A percentile compares a stretch with the other conserved stretches of the same genome.
These are phyloP conservation scores for Podotricha telesiphe DNA, from an alignment of 2,888 invertebrate species.

Conservation along the genomic window DNA sequence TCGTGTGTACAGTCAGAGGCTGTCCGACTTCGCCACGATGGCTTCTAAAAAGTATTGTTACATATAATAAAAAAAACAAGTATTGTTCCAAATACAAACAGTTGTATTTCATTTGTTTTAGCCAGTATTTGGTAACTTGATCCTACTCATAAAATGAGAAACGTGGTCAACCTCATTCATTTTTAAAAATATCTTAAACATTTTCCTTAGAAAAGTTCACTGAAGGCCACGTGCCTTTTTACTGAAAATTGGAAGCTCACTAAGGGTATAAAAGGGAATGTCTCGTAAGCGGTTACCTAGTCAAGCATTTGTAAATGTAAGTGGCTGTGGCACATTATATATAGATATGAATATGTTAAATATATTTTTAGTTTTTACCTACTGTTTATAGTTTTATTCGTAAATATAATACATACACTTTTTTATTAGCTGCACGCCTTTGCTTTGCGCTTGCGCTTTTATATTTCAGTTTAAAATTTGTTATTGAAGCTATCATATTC, in stretches of 20 bases:
- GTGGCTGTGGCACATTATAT: not conserved
- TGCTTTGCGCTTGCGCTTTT: too few relatives aligned
- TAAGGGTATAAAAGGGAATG: conserved; percentile 19
- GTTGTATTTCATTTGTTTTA: not conserved
- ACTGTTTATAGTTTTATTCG: too few relatives aligned
- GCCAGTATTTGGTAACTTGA: not conserved
- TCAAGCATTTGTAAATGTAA: not conserved
- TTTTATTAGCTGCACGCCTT: too few relatives aligned
- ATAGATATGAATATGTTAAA: not conserved
- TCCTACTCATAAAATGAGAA: not conserved
- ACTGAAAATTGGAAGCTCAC: conserved; percentile 18
- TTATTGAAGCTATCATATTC: too few relatives aligned
- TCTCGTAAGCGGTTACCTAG: conserved; percentile 6
- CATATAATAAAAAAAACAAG: too few relatives aligned
- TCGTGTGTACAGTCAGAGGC: too few relatives aligned
- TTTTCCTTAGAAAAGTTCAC: conserved; percentile 9
- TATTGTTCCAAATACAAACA: not conserved
- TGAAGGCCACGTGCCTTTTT: conserved; percentile 23
- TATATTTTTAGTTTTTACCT: too few relatives aligned
- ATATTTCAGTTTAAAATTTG: too few relatives aligned
- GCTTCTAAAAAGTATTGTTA: too few relatives aligned
- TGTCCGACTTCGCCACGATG: too few relatives aligned
- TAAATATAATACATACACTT: too few relatives aligned
- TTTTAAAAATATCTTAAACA: conserved; percentile 22
- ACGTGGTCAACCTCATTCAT: conserved; percentile 18